Evolutionary conservation across 1,140 invertebrate species (phyloP).

Genomic region (Philotrypesis tridentata): DNA sequence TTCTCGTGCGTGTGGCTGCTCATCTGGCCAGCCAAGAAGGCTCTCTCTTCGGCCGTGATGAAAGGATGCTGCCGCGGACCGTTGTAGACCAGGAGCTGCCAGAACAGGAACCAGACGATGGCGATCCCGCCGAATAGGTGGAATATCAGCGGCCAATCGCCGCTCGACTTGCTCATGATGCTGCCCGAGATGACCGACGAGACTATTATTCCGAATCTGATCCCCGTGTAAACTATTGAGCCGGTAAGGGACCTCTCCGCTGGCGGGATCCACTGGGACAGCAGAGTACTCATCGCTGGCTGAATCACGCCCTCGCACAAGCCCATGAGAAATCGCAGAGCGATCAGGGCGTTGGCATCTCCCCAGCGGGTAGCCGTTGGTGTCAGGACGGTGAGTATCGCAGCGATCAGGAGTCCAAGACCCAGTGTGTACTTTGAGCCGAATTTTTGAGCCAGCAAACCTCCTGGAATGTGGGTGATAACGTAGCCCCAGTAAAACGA

Average conservation of each 20-base stretch:
- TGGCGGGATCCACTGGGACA: conserved; percentile 82
- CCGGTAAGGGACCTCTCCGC: conserved; percentile 80
- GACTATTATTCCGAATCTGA: conserved; percentile 66
- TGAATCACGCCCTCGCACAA: conserved; percentile 84
- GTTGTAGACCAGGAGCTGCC: conserved; percentile 81
- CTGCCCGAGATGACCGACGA: conserved; percentile 28
- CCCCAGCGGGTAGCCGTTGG: conserved; percentile 76
- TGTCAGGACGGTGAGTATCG: conserved; percentile 81
- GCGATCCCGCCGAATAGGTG: conserved; percentile 85
- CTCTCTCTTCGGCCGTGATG: conserved; percentile 83
- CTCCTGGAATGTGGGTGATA: conserved; percentile 58
- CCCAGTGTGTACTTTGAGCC: conserved; percentile 75
- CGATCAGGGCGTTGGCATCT: conserved; percentile 76
- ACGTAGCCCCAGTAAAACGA: conserved; percentile 75
- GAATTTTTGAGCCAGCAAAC: conserved; percentile 65
- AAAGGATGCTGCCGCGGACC: conserved; percentile 85
- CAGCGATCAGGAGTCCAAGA: conserved; percentile 71
- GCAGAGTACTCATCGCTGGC: conserved; percentile 80
- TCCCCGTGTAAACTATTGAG: conserved; percentile 80
- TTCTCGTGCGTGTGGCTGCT: conserved; percentile 66
- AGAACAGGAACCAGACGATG: conserved; percentile 81
- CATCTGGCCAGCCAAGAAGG: conserved; percentile 77
- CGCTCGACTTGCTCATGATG: conserved; percentile 59
- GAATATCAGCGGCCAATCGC: conserved; percentile 83
- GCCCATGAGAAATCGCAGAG: conserved; percentile 79